Percentiles rank a stretch among this genome's conserved stretches.
Evolutionary conservation across 2,888 invertebrate genomes (phyloP).

Genomic region (Fragum sueziense): DNA sequence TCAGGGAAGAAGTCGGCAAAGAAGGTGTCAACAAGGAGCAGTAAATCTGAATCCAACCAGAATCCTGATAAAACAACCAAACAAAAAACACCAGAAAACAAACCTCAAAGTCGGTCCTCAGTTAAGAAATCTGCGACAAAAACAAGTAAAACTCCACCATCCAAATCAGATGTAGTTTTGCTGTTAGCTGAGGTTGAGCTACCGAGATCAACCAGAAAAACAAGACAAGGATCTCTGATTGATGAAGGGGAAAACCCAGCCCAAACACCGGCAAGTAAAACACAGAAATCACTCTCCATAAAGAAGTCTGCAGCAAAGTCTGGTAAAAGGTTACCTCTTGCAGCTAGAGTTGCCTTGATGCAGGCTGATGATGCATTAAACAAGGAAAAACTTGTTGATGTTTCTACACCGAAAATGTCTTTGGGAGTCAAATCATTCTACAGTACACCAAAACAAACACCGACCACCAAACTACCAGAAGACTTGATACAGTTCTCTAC

Average conservation of each 20-base stretch:
- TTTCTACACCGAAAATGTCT: constrained; percentile 50
- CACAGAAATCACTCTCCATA: not conserved
- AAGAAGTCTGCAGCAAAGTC: not conserved
- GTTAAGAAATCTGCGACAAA: not conserved
- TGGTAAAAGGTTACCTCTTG: not conserved
- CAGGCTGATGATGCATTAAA: not conserved
- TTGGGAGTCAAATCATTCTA: constrained; percentile 54
- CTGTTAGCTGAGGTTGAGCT: no score
- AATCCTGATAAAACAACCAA: not conserved
- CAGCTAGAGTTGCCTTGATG: not conserved
- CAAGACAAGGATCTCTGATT: no score
- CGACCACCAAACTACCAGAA: constrained; percentile 13
- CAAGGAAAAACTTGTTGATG: not conserved
- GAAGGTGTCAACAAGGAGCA: not conserved
- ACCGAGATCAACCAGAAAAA: no score
- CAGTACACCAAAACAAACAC: constrained; percentile 50
- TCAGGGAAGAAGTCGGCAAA: constrained; percentile 2
- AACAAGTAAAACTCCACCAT: not conserved
- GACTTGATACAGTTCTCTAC: not conserved
- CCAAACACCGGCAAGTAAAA: not conserved
- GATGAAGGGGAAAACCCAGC: not conserved
- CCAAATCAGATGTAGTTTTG: no score
- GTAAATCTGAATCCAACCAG: not conserved
- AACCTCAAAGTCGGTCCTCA: not conserved
- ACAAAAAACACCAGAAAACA: not conserved